Percentiles rank a stretch among this genome's conserved stretches.
Evolutionary conservation across 1,140 invertebrate species (phyloP).

Genomic region (Calephelis nemesis): DNA sequence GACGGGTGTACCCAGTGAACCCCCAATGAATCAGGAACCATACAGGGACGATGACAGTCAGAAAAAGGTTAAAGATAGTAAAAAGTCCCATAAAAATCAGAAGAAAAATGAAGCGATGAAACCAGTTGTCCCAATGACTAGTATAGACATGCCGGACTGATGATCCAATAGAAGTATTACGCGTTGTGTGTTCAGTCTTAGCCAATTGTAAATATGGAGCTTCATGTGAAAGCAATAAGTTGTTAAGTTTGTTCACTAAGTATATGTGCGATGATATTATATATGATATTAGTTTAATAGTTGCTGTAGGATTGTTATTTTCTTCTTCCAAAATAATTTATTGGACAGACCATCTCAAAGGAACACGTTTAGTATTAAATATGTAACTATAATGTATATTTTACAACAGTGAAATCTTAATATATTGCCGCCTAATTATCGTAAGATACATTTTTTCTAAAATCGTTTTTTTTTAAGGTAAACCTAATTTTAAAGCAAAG

Average conservation of each 20-base stretch:
- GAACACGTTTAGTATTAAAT: no score
- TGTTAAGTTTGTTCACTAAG: slow-evolving; percentile 18
- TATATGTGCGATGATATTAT: slow-evolving; percentile 5
- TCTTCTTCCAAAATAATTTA: no score
- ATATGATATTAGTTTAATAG: slow-evolving; percentile 6
- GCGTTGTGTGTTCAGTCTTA: slow-evolving; percentile 15
- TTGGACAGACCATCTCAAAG: no score
- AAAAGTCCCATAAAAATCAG: slow-evolving; percentile 81
- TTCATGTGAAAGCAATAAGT: slow-evolving; percentile 35
- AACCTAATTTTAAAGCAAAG: no score
- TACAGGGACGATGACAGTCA: slow-evolving; percentile 77
- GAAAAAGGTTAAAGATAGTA: slow-evolving; percentile 81
- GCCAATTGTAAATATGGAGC: slow-evolving; percentile 11
- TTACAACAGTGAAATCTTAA: no score
- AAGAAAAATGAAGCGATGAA: slow-evolving; percentile 88
- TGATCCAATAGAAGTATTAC: slow-evolving; percentile 22
- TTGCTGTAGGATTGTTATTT: slow-evolving; percentile 7
- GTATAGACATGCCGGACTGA: slow-evolving; percentile 94
- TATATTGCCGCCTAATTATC: no score
- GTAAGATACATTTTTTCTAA: no score
- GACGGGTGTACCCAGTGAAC: slow-evolving; percentile 69
- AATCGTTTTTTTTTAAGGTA: no score
- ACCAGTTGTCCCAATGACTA: slow-evolving; percentile 91
- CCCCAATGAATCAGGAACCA: slow-evolving; percentile 71
- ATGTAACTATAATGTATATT: no score